These are phyloP conservation scores for Empidonax alnorum DNA, from an alignment of 2,113 vertebrate genomes.

Conservation along the genomic window DNA sequence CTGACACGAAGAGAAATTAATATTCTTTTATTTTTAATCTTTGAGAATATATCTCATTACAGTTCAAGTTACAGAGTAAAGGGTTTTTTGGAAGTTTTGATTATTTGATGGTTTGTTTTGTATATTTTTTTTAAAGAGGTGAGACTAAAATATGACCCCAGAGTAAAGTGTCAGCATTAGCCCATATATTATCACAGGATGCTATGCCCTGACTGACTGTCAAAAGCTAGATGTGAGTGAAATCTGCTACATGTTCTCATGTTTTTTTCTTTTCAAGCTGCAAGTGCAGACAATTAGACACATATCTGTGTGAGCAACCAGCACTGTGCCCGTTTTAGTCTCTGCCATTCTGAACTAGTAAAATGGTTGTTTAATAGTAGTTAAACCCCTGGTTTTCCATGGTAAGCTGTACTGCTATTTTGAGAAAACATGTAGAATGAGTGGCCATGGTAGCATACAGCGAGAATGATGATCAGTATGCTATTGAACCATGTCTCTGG, in stretches of 20 bases:
- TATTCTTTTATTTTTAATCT: not conserved
- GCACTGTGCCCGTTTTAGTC: not conserved
- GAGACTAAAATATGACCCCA: not conserved
- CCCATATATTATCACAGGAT: not conserved
- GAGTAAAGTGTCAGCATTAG: accelerated
- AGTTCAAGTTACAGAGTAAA: not conserved
- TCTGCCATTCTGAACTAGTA: not conserved
- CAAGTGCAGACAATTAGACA: not conserved
- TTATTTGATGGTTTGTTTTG: not conserved
- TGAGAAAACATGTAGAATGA: not conserved
- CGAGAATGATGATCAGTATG: not conserved
- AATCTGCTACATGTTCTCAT: not conserved
- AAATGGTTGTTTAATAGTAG: not conserved
- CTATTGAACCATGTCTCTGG: not conserved
- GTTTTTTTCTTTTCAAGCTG: not conserved
- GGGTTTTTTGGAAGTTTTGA: not conserved
- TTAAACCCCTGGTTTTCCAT: not conserved
- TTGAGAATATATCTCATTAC: not conserved
- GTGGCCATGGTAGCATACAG: accelerated
- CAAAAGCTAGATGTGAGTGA: not conserved
- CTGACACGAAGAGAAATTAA: not conserved
- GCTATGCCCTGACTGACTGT: not conserved
- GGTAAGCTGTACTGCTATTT: not conserved
- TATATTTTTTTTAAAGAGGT: not conserved
- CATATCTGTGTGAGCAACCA: not conserved